Evolutionary conservation across 2,888 invertebrate genomes (phyloP).

Genomic region (Laspeyria flexula): DNA sequence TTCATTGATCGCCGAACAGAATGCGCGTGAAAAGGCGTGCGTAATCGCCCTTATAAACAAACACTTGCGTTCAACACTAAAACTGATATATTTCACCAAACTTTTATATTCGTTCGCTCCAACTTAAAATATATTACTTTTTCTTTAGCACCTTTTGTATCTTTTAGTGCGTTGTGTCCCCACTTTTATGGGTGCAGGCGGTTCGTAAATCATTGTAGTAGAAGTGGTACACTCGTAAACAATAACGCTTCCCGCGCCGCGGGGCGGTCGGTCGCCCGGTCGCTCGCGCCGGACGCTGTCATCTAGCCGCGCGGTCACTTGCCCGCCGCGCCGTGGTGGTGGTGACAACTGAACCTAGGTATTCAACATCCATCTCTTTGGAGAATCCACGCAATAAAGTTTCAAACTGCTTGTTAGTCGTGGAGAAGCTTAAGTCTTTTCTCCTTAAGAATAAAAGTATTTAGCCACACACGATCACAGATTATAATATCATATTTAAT

Average conservation of each 20-base stretch:
- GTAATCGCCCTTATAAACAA: conserved; percentile 81
- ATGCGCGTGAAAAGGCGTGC: conserved; percentile 72
- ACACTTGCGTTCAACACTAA: conserved; percentile 79
- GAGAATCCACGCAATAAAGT: background rate
- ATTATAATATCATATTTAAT: background rate
- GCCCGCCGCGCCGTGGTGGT: conserved; percentile 20
- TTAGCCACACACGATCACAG: background rate
- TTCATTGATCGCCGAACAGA: conserved; percentile 49
- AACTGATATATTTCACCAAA: conserved; percentile 84
- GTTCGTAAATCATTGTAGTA: conserved; percentile 85
- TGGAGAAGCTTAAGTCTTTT: too few species aligned
- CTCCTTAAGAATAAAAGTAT: too few species aligned
- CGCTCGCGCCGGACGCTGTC: conserved; percentile 26
- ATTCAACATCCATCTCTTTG: background rate
- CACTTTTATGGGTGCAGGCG: conserved; percentile 80
- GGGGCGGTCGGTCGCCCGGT: conserved; percentile 38
- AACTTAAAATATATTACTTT: conserved; percentile 84
- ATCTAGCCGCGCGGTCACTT: conserved; percentile 4
- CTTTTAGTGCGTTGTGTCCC: conserved; percentile 84
- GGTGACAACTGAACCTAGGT: conserved; percentile 9
- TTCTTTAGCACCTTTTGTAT: conserved; percentile 86
- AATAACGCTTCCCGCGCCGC: conserved; percentile 67
- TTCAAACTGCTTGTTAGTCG: too few species aligned
- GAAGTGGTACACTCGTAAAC: conserved; percentile 82
- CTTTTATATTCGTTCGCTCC: conserved; percentile 82